Evolutionary conservation across 2,888 invertebrate species (phyloP).

Genomic region (Bombyx huttoni): DNA sequence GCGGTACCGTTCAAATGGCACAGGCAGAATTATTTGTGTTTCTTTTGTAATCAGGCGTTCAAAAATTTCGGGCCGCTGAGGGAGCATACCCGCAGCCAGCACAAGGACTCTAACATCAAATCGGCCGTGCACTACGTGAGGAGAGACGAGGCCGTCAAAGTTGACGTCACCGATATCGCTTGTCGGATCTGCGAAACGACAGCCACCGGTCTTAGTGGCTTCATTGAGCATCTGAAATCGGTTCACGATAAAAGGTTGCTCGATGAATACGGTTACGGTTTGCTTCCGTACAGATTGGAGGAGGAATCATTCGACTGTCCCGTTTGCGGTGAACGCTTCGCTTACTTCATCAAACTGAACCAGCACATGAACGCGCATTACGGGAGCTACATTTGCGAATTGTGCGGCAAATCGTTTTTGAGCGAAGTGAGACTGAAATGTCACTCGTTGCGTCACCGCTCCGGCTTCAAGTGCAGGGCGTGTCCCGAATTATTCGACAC

Average conservation of each 20-base stretch:
- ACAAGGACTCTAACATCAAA: conserved; percentile 34
- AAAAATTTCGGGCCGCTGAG: conserved; percentile 38
- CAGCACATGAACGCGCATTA: conserved; percentile 61
- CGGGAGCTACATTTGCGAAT: conserved; percentile 47
- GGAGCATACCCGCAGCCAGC: conserved; percentile 42
- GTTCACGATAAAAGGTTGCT: conserved; percentile 27
- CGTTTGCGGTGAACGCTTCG: conserved; percentile 36
- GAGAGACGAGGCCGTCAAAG: conserved; percentile 55
- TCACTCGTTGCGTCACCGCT: conserved; percentile 39
- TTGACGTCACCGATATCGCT: conserved; percentile 32
- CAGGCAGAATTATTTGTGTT: conserved; percentile 52
- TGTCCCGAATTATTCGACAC: conserved; percentile 43
- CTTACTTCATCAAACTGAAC: conserved; percentile 52
- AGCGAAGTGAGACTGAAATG: conserved; percentile 43
- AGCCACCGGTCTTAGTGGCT: conserved; percentile 18
- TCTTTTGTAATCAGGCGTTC: conserved; percentile 49
- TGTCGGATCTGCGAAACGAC: conserved; percentile 31
- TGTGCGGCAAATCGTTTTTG: conserved; percentile 52
- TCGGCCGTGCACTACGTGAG: conserved; percentile 44
- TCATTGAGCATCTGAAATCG: conserved; percentile 36
- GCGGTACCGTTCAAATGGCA: conserved; percentile 59
- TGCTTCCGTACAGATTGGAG: conserved; percentile 44
- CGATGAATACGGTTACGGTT: conserved; percentile 33
- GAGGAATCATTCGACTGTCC: conserved; percentile 36
- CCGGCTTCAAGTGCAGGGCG: conserved; percentile 33